Conservation (phyloP, 2,797 vertebrate species). For the Sebastes trivittatus region DNA sequence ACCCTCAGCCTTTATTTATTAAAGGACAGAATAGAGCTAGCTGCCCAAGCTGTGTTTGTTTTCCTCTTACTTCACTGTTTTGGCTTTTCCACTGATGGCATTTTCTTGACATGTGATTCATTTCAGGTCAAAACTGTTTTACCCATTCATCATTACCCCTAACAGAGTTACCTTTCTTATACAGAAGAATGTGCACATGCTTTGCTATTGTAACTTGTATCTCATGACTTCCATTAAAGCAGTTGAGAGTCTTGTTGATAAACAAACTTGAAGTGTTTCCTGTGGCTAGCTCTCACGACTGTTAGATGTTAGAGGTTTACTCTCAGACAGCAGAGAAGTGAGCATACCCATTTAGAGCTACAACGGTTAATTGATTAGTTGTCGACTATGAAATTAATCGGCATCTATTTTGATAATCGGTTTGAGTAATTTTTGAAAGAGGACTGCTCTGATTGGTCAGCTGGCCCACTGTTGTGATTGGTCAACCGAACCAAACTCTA, state of each 20-base stretch:
- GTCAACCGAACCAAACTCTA: too few species aligned
- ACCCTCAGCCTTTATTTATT: not conserved
- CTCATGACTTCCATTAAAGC: conserved; percentile 26
- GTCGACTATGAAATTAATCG: too few species aligned
- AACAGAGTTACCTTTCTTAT: conserved; percentile 10
- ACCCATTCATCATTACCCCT: not conserved
- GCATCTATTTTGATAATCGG: too few species aligned
- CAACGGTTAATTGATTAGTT: too few species aligned
- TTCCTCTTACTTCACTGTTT: conserved; percentile 1
- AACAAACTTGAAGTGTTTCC: not conserved
- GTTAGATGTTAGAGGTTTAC: not conserved
- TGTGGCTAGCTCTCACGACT: not conserved
- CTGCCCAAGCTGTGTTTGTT: not conserved
- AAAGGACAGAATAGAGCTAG: not conserved
- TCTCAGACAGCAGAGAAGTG: not conserved
- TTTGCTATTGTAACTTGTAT: conserved; percentile 19
- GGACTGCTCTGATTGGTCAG: too few species aligned
- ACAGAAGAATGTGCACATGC: conserved; percentile 22
- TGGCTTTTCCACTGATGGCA: not conserved
- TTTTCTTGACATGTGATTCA: not conserved
- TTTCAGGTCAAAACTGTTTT: conserved; percentile 14
- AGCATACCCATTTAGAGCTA: not conserved
- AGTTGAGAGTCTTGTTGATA: not conserved
- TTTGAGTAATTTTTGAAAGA: too few species aligned
- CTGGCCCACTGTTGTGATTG: too few species aligned